Base-by-base conservation (phyloP, 2,888 invertebrate genomes). In the Rosalia funebris region DNA sequence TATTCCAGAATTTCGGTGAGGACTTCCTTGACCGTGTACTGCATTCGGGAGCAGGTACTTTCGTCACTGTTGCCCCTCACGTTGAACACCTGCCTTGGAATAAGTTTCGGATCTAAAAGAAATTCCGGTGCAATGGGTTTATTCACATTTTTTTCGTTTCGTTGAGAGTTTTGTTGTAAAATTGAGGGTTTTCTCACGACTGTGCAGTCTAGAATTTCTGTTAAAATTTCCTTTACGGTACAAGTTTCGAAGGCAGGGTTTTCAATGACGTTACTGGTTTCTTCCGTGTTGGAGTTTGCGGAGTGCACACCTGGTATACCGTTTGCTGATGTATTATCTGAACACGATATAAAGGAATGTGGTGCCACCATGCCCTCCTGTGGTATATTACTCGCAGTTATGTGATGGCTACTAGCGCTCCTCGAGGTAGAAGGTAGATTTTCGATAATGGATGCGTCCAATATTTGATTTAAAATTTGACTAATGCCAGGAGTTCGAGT, bases 1-100 rank as follows among this genome's bases (percentile, higher is more conserved):
- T 58, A 62, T 15, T 65, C 56, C 19, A 65, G 37, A 11, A 65
- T 52, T 36, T 62, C 65, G 14, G 54, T 60, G 7, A 65, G 36
- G 11, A 65, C 62, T 36, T 65, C 60, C 46, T 62, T 62, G 0
- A 65, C 60, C 0, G 65, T 60, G 32, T 15, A 32, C 7, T 42
- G 42, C 17, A 14, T 39, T 7, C 39, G 20, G 0, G 42, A 32
- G 4, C 16, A 1, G 10, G 53, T 11, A 14, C 11, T 19, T 1
- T 42, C 42, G 11, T 5, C 32, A 15, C 3, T 31, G 2, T 15
- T 31, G 15, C 25, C 12, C n/a, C 39, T 39, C 5, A 39, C 12
- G n/a, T 39, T 10, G 50, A 10, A 39, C 7, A 50, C 19, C 19
- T 50, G 50, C 16, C 31, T 50, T 10, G 37, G 39, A 0, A 16